phyloP scores from a whole-genome alignment of 2,113 vertebrate genomes.

The Corvus moneduloides region DNA sequence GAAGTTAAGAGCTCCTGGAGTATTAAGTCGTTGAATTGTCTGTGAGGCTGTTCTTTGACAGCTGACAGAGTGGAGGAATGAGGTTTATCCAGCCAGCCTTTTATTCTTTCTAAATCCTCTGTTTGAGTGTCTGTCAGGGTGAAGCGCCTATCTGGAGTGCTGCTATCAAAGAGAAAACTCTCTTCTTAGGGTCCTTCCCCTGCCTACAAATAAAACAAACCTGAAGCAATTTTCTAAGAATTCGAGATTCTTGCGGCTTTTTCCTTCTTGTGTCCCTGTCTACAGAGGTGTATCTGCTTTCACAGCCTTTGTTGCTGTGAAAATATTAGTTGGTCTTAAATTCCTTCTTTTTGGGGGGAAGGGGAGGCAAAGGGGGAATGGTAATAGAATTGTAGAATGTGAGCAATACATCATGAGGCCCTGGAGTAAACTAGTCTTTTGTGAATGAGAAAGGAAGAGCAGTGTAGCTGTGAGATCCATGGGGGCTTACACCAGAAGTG shows the following conservation, averaged over 20 bases:
- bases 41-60: constrained; percentile 62
- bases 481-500: not conserved
- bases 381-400: not conserved
- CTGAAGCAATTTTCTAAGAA: not conserved
- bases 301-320: not conserved
- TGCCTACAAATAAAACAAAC: not conserved
- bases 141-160: constrained; percentile 57
- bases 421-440: not conserved
- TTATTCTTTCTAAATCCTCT: constrained; percentile 65
- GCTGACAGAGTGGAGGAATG: constrained; percentile 55
- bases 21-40: constrained; percentile 59
- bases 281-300: not conserved
- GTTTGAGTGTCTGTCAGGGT: constrained; percentile 39
- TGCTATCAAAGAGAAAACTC: constrained; percentile 61
- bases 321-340: not conserved
- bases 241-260: not conserved
- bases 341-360: not conserved
- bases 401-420: not conserved
- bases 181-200: constrained; percentile 42
- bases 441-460: not conserved
- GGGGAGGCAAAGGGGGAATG: not conserved
- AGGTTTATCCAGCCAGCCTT: constrained; percentile 64
- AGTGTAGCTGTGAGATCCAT: not conserved
- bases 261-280: not conserved
- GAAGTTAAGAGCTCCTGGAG: constrained; percentile 36